These are phyloP conservation scores for Rhinolophus ferrumequinum DNA, from an alignment of 2,113 vertebrate species.

Conservation along the genomic window DNA sequence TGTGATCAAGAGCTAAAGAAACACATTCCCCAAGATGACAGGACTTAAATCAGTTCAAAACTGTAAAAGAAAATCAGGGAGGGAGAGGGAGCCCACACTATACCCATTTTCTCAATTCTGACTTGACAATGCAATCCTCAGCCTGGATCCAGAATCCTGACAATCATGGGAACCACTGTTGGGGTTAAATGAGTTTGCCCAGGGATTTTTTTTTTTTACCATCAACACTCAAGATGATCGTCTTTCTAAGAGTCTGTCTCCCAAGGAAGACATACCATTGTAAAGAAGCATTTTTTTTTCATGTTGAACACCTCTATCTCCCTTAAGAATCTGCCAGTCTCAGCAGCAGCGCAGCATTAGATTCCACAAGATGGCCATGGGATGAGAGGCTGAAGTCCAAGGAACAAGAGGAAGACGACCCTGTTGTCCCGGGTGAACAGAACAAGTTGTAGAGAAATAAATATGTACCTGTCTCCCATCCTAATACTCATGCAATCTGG, in stretches of 20 bases:
- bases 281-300: not conserved
- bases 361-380: rapidly evolving
- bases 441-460: not conserved
- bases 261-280: not conserved
- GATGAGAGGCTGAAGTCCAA: not conserved
- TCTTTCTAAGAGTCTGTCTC: not conserved
- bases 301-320: not conserved
- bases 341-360: not conserved
- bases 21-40: not conserved
- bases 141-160: not conserved
- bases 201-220: not conserved
- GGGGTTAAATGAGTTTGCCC: not conserved
- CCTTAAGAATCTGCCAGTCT: not conserved
- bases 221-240: not conserved
- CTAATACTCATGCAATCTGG: not conserved
- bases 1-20: not conserved
- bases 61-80: not conserved
- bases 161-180: not conserved
- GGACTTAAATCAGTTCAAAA: not conserved
- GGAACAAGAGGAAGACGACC: not conserved
- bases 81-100: too few species aligned
- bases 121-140: not conserved
- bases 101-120: not conserved
- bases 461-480: not conserved
- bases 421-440: not conserved